Base-by-base conservation (phyloP, 2,888 invertebrate genomes). In the Papilio protenor region DNA sequence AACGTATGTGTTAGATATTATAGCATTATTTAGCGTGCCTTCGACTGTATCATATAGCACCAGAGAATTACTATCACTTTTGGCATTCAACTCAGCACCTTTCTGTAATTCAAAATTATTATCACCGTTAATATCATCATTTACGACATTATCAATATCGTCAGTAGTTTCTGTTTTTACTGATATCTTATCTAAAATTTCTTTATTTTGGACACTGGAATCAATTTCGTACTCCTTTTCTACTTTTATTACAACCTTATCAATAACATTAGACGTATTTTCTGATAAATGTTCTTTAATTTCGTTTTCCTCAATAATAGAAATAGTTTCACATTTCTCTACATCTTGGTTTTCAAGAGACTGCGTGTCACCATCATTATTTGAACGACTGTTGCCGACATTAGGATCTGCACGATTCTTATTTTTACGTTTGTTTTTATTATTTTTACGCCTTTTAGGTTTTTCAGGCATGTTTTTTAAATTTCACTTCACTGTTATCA, bases 371-470 rank as follows among this genome's bases (percentile, higher is more conserved):
- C 83, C 84, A 61, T 84, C 81, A 81, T 86, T 87, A 82, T 84
- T 88, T 74, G 82, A 84, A 78, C 87, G 87, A 87, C 83, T 83
- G 80, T 81, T 85, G 83, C 80, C 87, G 85, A 87, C 88, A 83
- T 83, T 88, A 33, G 75, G 79, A 76, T 90, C 89, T 14, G 85
- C 81, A 77, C 84, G 87, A 82, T 86, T 90, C 87, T 92, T 93
- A 84, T 92, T 94, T 86, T 92, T 94, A 12, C 93, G 90, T 87
- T 93, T 94, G 82, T 93, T 94, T 89, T 92, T 94, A 86, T 92
- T 92, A 80, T 93, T 93, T 86, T 92, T 94, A 82, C 94, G 93
- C 79, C 92, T 90, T 83, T 93, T 93, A 11, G 91, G 87, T 81
- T 86, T 91, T 81, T 94, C 94, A 81, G 94, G 94, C 94, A 94